These are phyloP conservation scores for Prietella phreatophila DNA, from an alignment of 2,113 vertebrate genomes.

Conservation along the genomic window DNA sequence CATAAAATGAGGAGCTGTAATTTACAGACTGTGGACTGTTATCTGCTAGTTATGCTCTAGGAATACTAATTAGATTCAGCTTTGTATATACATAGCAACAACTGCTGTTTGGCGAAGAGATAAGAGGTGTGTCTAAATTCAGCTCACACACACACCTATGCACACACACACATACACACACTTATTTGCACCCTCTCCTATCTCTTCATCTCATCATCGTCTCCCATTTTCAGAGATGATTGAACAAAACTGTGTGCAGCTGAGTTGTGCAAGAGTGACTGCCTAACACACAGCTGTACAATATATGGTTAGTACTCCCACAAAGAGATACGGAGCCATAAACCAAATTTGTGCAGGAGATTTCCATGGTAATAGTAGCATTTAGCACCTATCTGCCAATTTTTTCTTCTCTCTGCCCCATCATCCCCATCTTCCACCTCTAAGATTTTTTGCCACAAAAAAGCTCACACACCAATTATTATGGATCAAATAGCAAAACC, in stretches of 20 bases:
- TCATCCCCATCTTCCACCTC: not conserved
- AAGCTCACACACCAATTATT: slow-evolving; percentile 27
- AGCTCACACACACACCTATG: slow-evolving; percentile 32
- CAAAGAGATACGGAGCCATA: slow-evolving; percentile 33
- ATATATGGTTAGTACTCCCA: not conserved
- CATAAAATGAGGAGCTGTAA: slow-evolving; percentile 58
- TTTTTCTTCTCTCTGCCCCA: not conserved
- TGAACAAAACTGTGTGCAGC: slow-evolving; percentile 13
- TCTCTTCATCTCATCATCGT: slow-evolving; percentile 3
- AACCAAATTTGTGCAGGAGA: slow-evolving; percentile 25
- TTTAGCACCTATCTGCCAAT: not conserved
- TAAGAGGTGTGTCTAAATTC: slow-evolving; percentile 42
- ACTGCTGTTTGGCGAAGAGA: slow-evolving; percentile 33
- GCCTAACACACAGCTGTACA: slow-evolving; percentile 22
- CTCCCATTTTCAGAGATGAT: slow-evolving; percentile 17
- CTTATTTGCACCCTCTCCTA: slow-evolving; percentile 8
- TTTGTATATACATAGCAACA: slow-evolving; percentile 40
- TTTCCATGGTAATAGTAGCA: slow-evolving; percentile 20
- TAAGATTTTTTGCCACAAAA: not conserved
- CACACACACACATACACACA: slow-evolving; percentile 9
- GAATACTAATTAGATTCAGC: slow-evolving; percentile 53
- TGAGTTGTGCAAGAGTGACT: slow-evolving; percentile 13
- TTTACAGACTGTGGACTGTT: slow-evolving; percentile 48
- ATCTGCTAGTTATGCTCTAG: slow-evolving; percentile 39
- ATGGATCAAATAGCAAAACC: slow-evolving; percentile 22